These are phyloP conservation scores for Drosophila willistoni DNA, from an alignment of 1,140 invertebrate species.

Conservation along the genomic window DNA sequence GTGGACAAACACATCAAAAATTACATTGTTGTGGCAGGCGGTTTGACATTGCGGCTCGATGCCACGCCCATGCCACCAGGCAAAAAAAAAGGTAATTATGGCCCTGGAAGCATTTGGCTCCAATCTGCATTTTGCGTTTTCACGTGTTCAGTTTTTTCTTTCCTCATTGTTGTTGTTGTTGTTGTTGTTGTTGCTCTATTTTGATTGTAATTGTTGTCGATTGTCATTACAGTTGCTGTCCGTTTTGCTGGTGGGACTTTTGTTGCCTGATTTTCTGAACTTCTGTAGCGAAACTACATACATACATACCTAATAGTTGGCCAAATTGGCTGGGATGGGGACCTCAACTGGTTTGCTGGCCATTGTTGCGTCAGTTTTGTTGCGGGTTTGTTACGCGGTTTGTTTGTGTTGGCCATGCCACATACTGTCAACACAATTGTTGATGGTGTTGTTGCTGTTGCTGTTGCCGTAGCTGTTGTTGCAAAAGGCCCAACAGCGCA, in stretches of 20 bases:
- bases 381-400: conserved; percentile 71
- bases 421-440: conserved; percentile 74
- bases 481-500: conserved; percentile 2
- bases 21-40: conserved; percentile 68
- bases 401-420: conserved; percentile 76
- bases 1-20: conserved; percentile 53
- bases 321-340: neutral
- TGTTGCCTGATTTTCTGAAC: conserved; percentile 62
- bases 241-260: conserved; percentile 54
- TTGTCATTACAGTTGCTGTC: conserved; percentile 73
- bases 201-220: conserved; percentile 81
- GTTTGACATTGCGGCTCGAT: neutral
- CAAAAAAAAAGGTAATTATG: conserved; percentile 72
- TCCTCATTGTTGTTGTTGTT: conserved; percentile 76
- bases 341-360: conserved; percentile 1
- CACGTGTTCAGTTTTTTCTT: conserved; percentile 49
- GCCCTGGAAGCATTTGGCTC: conserved; percentile 44
- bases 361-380: conserved; percentile 71
- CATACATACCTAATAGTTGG: neutral
- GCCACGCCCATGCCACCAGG: conserved; percentile 23
- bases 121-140: conserved; percentile 53
- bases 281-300: neutral
- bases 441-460: conserved; percentile 30
- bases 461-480: conserved; percentile 36
- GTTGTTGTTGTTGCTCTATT: conserved; percentile 61